Evolutionary conservation across 1,140 invertebrate species (phyloP).

Genomic region (Berghia stephanieae): DNA sequence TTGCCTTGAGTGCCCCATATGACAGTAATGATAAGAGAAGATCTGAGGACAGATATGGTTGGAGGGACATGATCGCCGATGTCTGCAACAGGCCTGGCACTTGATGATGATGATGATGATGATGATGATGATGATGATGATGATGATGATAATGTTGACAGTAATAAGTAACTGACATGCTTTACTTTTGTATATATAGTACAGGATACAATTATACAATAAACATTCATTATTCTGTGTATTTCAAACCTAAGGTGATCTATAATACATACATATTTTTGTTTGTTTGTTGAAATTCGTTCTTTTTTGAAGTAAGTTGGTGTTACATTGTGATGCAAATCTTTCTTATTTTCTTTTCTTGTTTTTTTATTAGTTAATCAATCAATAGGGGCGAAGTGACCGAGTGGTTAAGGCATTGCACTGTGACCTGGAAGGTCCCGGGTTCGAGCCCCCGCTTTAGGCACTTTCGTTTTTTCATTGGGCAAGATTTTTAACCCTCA

Average conservation of each 20-base stretch:
- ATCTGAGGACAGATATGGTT: slow-evolving; percentile 14
- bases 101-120: slow-evolving; percentile 21
- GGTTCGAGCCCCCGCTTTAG: no score
- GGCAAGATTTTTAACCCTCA: no score
- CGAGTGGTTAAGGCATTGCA: no score
- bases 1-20: no score
- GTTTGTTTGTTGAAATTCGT: background rate
- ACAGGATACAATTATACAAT: background rate
- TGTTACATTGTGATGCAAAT: no score
- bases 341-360: no score
- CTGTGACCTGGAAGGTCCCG: no score
- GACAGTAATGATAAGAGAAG: background rate
- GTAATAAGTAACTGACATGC: background rate
- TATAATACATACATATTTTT: background rate
- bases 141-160: slow-evolving; percentile 11
- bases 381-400: no score
- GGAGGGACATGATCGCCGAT: background rate
- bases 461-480: no score
- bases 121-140: slow-evolving; percentile 21
- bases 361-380: no score
- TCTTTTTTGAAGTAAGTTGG: background rate
- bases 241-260: background rate
- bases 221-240: background rate
- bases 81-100: no score
- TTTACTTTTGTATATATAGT: background rate